Evolutionary conservation across 2,888 invertebrate genomes (phyloP).

Genomic region (Ormia ochracea): DNA sequence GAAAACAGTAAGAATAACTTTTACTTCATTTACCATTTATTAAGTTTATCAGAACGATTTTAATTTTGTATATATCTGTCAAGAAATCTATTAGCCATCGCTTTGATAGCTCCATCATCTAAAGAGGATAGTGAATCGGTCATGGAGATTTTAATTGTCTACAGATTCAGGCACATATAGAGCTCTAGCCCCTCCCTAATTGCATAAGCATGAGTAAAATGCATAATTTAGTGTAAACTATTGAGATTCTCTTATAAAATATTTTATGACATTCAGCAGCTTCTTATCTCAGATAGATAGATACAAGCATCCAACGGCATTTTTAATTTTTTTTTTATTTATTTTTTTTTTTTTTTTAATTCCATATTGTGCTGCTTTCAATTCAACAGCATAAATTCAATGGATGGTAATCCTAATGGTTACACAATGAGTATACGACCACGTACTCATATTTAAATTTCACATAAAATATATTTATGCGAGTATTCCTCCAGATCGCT

Average conservation of each 20-base stretch:
- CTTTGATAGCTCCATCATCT: no score
- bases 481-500: neutral
- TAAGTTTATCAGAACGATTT: no score
- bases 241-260: slow-evolving; percentile 2
- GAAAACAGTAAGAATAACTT: no score
- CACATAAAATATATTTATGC: neutral
- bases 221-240: neutral
- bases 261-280: neutral
- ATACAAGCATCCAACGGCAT: neutral
- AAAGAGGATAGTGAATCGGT: no score
- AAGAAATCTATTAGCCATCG: no score
- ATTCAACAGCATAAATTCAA: slow-evolving; percentile 5
- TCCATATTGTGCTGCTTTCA: neutral
- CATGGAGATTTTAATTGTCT: no score
- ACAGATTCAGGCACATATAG: no score
- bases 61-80: no score
- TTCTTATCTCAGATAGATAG: neutral
- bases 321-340: slow-evolving; percentile 5
- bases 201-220: neutral
- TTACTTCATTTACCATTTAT: no score
- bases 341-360: neutral
- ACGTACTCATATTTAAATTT: slow-evolving; percentile 4
- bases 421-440: slow-evolving; percentile 12
- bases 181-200: neutral
- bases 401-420: slow-evolving; percentile 34